Evolutionary conservation across 2,888 invertebrate genomes (phyloP), one percentile per base, ranked within the genome.

Genomic region (Caenorhabditis virilis): DNA sequence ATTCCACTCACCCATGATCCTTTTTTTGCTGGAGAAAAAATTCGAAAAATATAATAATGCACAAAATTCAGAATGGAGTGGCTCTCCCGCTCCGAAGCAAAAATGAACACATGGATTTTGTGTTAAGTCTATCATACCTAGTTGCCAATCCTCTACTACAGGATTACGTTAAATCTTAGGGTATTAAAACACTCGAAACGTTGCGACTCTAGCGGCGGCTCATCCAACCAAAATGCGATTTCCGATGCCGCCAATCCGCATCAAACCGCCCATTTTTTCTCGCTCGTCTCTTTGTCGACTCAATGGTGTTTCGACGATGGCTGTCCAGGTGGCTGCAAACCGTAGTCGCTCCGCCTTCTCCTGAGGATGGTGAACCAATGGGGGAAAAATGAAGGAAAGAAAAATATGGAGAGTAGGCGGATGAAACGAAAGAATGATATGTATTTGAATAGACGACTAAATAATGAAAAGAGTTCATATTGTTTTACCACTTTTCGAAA

Each of bases 161-260:
- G 54, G 61, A 61, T 61, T 61, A 61, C 45, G 55, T 54, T 64
- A 64, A 64, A 64, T 58, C 64, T 64, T 64, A 58, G 64, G 64
- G 58, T 58, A 58, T 64, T 58, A 64, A 43, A 58, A 58, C 49
- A 64, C 64, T 57, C 58, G 30, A 55, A 58, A 46, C 45, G 41
- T 50, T 47, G n/a, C 48, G 25, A 48, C 55, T 42, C 46, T 46
- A 46, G 55, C 56, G 42, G 45, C 50, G 54, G 58, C 64, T 58
- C 58, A 64, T 57, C 54, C 58, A 50, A 58, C 50, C 58, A 47
- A 64, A 64, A 64, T 64, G 64, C 64, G 64, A 64, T 64, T 64
- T 64, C 39, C 46, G 27, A 38, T 26, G 46, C 46, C 47, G 47
- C 45, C 56, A 58, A 53, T 53, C 50, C 58, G 26, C 43, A 55